phyloP scores from a whole-genome alignment of 2,797 vertebrate genomes.

The Xiphorhynchus erythropygius region DNA sequence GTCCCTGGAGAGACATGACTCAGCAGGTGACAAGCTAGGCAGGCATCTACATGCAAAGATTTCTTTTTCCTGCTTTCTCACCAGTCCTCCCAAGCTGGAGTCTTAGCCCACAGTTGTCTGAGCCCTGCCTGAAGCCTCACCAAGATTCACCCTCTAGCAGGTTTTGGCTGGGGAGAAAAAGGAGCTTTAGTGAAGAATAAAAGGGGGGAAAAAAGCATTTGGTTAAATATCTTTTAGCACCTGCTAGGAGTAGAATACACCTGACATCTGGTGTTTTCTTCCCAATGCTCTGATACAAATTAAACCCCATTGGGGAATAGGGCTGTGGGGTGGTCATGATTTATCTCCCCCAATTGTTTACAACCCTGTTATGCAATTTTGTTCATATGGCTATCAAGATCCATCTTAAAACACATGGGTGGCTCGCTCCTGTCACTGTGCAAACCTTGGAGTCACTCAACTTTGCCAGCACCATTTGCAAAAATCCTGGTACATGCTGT shows the following conservation, averaged over 20 bases:
- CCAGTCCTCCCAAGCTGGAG: neutral
- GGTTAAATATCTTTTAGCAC: neutral
- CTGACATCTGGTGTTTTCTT: neutral
- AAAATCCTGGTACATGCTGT: neutral
- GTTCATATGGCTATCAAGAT: neutral
- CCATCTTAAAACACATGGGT: neutral
- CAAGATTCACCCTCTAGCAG: neutral
- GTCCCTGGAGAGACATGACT: neutral
- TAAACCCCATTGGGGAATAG: neutral
- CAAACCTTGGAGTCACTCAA: neutral
- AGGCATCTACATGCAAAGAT: neutral
- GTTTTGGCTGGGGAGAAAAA: neutral
- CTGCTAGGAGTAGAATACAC: neutral
- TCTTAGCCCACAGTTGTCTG: neutral
- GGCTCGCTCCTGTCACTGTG: neutral
- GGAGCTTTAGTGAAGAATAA: neutral
- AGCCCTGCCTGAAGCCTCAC: neutral
- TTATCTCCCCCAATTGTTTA: neutral
- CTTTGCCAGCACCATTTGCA: neutral
- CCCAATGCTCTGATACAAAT: neutral
- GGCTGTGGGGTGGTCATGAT: neutral
- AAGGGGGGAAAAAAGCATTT: accelerated
- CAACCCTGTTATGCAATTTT: neutral
- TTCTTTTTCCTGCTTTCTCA: neutral
- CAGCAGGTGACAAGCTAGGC: neutral